Evolutionary conservation across 2,113 vertebrate genomes (phyloP), one percentile per base, ranked within the genome.

Genomic region (Carassius auratus): DNA sequence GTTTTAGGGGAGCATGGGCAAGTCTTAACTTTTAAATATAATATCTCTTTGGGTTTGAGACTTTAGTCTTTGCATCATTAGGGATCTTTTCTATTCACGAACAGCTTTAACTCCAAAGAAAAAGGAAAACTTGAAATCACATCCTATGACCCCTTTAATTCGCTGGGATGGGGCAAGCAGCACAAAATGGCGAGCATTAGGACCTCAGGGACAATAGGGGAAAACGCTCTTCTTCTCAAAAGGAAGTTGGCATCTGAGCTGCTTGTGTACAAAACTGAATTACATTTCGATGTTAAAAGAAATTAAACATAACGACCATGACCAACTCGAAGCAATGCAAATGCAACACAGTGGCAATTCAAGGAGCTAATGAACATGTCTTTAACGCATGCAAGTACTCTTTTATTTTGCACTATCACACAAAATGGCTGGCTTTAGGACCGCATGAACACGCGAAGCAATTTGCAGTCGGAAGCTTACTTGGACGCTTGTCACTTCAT

Each of bases 101-200:
- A 30, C 30, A 30, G 30, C 30, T 30, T 30, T 1, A 30, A 30
- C 30, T 30, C 1, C 30, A 30, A 30, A 30, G 30, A 30, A 30
- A 30, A 30, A 30, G 30, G 30, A 30, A 30, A 30, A 30, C 30
- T 30, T 30, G 30, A 30, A 26, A 26, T 26, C 26, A 1, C 26
- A 26, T 30, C 30, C 1, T 30, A 30, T 30, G 30, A 30, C 30
- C 30, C 30, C 30, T 30, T 30, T 30, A 30, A 30, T 30, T 30
- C 30, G 30, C 52, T 57, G 55, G 1, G 61, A n/a, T 85, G 88
- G 89, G 91, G 8, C 19, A 76, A 23, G 87, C 86, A 90, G 87
- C 82, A 92, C 95, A 97, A 96, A 91, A 96, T 96, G 96, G 96
- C 94, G 94, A 94, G 95, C 95, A 95, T 95, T 97, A 97, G 96